phyloP scores from a whole-genome alignment of 2,888 invertebrate species.

The Thysanoteuthis rhombus region DNA sequence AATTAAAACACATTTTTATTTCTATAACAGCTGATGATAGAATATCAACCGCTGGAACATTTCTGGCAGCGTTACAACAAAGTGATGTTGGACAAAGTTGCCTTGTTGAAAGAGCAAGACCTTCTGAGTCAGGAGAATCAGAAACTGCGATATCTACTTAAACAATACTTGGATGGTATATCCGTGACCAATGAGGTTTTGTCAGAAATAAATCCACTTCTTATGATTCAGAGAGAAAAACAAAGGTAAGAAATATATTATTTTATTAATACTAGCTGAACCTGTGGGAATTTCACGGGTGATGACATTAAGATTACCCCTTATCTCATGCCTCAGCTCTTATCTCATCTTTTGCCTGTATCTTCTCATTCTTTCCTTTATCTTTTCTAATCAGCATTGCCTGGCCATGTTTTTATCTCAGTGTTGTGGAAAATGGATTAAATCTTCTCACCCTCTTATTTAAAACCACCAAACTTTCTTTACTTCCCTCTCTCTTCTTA shows the following conservation, averaged over 20 bases:
- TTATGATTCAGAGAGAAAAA: constrained; percentile 67
- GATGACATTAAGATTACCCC: no score
- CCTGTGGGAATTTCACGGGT: no score
- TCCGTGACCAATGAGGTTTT: constrained; percentile 68
- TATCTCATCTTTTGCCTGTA: no score
- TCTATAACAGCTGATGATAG: constrained; percentile 61
- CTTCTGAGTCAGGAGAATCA: constrained; percentile 74
- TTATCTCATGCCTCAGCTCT: no score
- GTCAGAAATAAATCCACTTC: constrained; percentile 66
- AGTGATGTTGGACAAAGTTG: constrained; percentile 72
- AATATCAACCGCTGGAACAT: constrained; percentile 72
- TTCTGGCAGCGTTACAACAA: constrained; percentile 77
- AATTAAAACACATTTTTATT: constrained; percentile 14
- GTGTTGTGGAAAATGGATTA: no score
- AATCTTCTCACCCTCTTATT: no score
- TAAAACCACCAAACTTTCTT: no score
- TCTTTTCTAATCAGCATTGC: no score
- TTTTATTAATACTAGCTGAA: no score
- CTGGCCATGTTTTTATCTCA: no score
- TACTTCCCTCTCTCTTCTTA: no score
- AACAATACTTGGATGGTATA: constrained; percentile 69
- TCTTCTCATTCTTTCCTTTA: no score
- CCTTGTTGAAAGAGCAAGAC: constrained; percentile 68
- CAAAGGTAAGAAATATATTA: constrained; percentile 54
- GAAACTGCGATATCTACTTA: constrained; percentile 65